Evolutionary conservation across 92 coral and sea anemone species (phyloP), one percentile per base, ranked within the genome.

Genomic region (Palythoa heliodiscus): DNA sequence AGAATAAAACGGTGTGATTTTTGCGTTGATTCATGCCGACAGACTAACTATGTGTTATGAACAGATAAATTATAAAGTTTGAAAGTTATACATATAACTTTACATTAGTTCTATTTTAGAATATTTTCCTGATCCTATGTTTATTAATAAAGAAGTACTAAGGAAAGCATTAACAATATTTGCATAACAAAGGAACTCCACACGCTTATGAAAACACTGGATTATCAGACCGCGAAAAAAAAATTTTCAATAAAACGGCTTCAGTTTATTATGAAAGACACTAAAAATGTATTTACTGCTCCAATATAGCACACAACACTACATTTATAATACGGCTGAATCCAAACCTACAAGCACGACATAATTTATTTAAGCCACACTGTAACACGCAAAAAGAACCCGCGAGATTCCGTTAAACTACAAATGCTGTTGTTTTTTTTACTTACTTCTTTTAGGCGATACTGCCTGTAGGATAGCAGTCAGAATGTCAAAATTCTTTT

Each of bases 401-500:
- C 53, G 82, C 11, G 69, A 16, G 57, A 43, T 39, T 68, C 72
- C 73, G 73, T 43, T 64, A 25, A 20, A 20, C 57, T 79, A 40
- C 23, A 17, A n/a, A n/a, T n/a, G 15, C 22, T 15, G 8, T 60
- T 8, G 7, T 19, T 13, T 52, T 3, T 11, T 64, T 4, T 55
- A 96, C 99, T 94, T 86, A 96, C 99, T 95, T 89, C 99, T 91
- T 87, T 96, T 96, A 10, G 88, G 92, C 39, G 99, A 96, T 69
- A 96, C 99, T 1, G 99, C 99, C 91, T 96, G 99, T 17, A 96
- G 97, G 53, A 96, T 92, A 3, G 99, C 99, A 38, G 99, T 96
- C 19, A 96, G 87, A 43, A 96, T 88, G 76, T 96, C 99, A 66
- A 96, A 96, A 85, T 94, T 96, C 86, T 93, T 91, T 70, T 96